Conservation (phyloP, 2,113 vertebrate species). For the Turdus rufiventris region DNA sequence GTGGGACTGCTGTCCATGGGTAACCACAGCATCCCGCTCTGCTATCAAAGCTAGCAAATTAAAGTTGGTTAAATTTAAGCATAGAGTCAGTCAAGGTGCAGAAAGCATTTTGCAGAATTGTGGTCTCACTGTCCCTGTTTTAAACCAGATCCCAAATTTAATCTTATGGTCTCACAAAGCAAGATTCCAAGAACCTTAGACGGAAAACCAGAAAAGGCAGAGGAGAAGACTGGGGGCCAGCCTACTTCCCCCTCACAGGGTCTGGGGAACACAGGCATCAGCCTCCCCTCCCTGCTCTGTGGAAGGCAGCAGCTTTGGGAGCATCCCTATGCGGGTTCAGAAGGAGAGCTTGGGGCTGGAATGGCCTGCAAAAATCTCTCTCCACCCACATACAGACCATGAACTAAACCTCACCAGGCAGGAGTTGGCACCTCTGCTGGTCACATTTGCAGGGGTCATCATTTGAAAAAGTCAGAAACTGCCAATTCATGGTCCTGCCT, state of each 20-base stretch:
- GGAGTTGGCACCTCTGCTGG: not conserved
- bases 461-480: not conserved
- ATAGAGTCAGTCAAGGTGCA: not conserved
- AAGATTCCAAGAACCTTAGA: not conserved
- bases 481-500: fast-evolving
- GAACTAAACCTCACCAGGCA: not conserved
- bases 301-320: not conserved
- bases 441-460: not conserved
- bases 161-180: not conserved
- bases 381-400: fast-evolving
- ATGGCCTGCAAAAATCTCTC: not conserved
- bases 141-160: not conserved
- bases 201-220: not conserved
- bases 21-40: not conserved
- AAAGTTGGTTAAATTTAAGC: not conserved
- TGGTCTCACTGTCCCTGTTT: not conserved
- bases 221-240: not conserved
- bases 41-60: not conserved
- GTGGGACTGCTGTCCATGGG: not conserved
- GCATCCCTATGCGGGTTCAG: not conserved
- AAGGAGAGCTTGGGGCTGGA: fast-evolving
- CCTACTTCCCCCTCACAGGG: not conserved
- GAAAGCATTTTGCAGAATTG: not conserved
- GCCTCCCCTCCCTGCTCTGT: not conserved
- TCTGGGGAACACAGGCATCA: not conserved